A percentile compares a stretch with the other conserved stretches of the same genome.
Evolutionary conservation across 2,888 invertebrate genomes (phyloP).

Genomic region (Nomada lathburiana): DNA sequence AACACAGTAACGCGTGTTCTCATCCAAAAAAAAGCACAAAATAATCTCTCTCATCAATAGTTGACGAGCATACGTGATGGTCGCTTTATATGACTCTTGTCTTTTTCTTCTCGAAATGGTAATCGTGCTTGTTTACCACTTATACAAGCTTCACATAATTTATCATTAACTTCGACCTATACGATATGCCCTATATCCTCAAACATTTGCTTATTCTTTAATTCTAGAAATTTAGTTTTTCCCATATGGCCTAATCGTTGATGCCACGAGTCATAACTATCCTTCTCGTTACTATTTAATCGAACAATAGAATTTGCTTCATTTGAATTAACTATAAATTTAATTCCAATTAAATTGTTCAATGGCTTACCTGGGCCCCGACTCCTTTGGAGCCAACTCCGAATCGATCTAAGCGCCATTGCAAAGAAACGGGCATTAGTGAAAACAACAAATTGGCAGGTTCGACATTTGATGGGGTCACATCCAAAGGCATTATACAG

Average conservation of each 20-base stretch:
- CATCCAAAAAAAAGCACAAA: not conserved
- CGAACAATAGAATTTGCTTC: not conserved
- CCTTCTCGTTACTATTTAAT: not conserved
- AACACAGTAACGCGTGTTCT: not conserved
- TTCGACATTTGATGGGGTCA: too few relatives aligned
- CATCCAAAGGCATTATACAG: too few relatives aligned
- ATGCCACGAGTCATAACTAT: constrained; percentile 6
- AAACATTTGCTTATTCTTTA: not conserved
- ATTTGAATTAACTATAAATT: not conserved
- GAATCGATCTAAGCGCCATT: too few relatives aligned
- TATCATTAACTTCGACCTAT: not conserved
- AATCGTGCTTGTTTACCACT: not conserved
- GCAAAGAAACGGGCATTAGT: too few relatives aligned
- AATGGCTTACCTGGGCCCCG: constrained; percentile 14
- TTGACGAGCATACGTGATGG: not conserved
- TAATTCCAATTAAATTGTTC: constrained; percentile 10
- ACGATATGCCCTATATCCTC: not conserved
- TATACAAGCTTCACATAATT: not conserved
- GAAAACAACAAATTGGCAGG: too few relatives aligned
- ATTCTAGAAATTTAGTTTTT: constrained; percentile 2
- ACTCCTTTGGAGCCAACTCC: too few relatives aligned
- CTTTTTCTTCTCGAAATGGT: not conserved
- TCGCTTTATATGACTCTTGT: not conserved
- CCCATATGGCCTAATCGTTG: not conserved
- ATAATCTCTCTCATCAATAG: not conserved